A percentile compares a stretch with the other conserved stretches of the same genome.
Conservation (phyloP, 2,888 invertebrate species). For the Eledona agricola region DNA sequence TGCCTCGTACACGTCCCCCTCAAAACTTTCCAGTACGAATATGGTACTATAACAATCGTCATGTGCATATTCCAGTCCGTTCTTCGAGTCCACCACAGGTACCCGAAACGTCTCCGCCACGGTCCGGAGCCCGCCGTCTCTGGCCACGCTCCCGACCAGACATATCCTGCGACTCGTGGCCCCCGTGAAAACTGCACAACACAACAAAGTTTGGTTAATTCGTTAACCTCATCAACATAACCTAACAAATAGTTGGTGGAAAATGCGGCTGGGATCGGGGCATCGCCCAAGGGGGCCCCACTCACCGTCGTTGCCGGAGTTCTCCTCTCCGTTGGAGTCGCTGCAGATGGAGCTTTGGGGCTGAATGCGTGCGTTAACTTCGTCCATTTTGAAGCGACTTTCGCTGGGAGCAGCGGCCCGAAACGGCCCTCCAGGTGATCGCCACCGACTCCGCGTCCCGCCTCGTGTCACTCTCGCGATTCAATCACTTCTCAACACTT, state of each 20-base stretch:
- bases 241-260: slow-evolving; percentile 43
- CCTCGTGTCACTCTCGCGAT: neutral
- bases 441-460: slow-evolving; percentile 13
- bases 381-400: slow-evolving; percentile 61
- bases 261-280: slow-evolving; percentile 4
- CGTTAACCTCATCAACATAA: slow-evolving; percentile 55
- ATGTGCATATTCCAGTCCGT: slow-evolving; percentile 69
- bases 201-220: too few species aligned
- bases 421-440: too few species aligned
- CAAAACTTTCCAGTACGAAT: slow-evolving; percentile 79
- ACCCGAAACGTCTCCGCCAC: slow-evolving; percentile 72
- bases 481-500: slow-evolving; percentile 34
- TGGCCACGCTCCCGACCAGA: slow-evolving; percentile 68
- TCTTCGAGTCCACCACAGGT: slow-evolving; percentile 70
- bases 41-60: slow-evolving; percentile 71
- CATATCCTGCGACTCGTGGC: slow-evolving; percentile 63
- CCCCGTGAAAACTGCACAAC: slow-evolving; percentile 4
- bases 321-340: slow-evolving; percentile 59
- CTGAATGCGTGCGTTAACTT: slow-evolving; percentile 58
- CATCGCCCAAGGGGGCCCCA: slow-evolving; percentile 32
- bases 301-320: slow-evolving; percentile 57
- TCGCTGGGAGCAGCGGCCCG: slow-evolving; percentile 56
- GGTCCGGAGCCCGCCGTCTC: slow-evolving; percentile 65
- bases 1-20: slow-evolving; percentile 74
- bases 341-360: slow-evolving; percentile 61